Base-by-base conservation (phyloP, 64 coral and sea anemone genomes). In the Actinia equina region DNA sequence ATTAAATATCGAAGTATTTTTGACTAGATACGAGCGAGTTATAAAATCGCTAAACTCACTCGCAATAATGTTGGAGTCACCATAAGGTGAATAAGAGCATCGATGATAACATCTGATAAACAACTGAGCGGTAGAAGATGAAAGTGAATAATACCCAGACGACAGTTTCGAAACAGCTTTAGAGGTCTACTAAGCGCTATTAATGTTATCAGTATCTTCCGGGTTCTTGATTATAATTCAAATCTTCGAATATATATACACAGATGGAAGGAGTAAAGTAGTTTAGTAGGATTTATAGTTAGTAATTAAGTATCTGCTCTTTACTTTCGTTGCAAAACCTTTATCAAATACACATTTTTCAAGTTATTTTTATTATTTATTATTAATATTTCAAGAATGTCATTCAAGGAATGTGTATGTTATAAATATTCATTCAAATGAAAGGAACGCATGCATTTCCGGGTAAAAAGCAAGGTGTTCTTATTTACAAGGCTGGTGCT, bases 81-180 rank as follows among this genome's bases (percentile, higher is more conserved):
- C 30, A 37, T 37, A 37, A 37, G 30, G 30, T 37, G 30, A 37
- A 37, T 37, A 37, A 37, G 30, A 37, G 30, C 30, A 37, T 37
- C 30, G 30, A 37, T 37, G 30, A 37, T 37, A 57, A 11, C 55
- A 23, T 65, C 62, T 65, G n/a, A 65, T 63, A 63, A 12, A 37
- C 30, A 37, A 37, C 30, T 37, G 10, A 20, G 62, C 1, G 19
- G n/a, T 20, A 23, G 62, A 20, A 65, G n/a, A 65, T 65, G 62
- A 65, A 65, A 23, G 62, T 65, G 20, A 65, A 65, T 0, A 65
- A 23, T n/a, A 65, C 3, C 62, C 19, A 65, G 3, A 65, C 62
- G 62, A 65, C 6, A 65, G 62, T 74, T 71, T 74, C 69, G 69
- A 74, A 74, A 74, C 69, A 74, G 69, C 69, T 26, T 74, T 30